phyloP scores from a whole-genome alignment of 1,140 invertebrate species.

The Lepidurus arcticus region DNA sequence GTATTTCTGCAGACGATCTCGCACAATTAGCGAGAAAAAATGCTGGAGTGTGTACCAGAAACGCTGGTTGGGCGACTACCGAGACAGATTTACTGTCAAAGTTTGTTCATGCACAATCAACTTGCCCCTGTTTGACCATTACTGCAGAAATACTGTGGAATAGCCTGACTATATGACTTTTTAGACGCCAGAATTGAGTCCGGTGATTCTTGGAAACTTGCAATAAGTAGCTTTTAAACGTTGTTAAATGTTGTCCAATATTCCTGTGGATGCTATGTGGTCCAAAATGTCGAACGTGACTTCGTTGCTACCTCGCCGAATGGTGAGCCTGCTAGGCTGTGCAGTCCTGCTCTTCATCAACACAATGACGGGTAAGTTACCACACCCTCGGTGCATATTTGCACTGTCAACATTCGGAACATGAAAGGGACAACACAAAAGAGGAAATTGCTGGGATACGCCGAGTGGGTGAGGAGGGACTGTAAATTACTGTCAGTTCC shows the following conservation, averaged over 20 bases:
- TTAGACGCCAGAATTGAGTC: background rate
- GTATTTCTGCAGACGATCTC: background rate
- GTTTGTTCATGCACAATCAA: slow-evolving; percentile 6
- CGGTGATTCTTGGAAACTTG: background rate
- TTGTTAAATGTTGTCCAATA: slow-evolving; percentile 17
- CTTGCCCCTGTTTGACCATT: slow-evolving; percentile 14
- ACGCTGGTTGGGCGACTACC: background rate
- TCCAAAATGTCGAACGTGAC: background rate
- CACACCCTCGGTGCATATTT: slow-evolving; percentile 18
- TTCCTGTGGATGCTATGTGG: background rate
- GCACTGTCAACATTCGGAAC: background rate
- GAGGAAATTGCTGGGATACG: too few species aligned
- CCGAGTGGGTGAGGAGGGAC: too few species aligned
- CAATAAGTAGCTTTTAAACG: background rate
- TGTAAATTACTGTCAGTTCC: background rate
- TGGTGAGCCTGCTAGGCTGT: background rate
- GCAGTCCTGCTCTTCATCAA: slow-evolving; percentile 11
- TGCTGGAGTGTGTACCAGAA: background rate
- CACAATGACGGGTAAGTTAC: slow-evolving; percentile 10
- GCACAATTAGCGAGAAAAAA: slow-evolving; percentile 13
- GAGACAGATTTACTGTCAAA: background rate
- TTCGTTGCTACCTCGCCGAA: background rate
- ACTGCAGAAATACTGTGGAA: background rate
- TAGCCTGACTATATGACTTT: background rate
- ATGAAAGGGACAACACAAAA: too few species aligned